Evolutionary conservation across 2,113 vertebrate species (phyloP), one percentile per base, ranked within the genome.

Genomic region (Apteryx mantelli): DNA sequence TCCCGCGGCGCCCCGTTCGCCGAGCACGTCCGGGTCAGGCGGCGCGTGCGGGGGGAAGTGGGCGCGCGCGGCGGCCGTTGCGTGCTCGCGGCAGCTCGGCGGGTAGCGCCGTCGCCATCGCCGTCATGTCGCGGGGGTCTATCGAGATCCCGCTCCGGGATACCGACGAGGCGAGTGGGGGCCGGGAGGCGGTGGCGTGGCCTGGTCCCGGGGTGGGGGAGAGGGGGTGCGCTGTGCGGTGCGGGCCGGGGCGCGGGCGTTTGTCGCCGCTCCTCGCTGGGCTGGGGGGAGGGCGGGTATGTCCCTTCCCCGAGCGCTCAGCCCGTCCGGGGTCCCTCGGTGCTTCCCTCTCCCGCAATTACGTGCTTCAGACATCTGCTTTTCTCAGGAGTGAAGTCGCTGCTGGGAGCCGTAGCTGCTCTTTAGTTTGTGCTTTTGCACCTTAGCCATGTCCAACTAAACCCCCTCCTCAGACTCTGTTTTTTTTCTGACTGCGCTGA

Each of bases 121-220:
- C 77, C 77, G 66, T 24, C 55, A 97, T 97, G 96, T 97, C 95
- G 84, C 96, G 96, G 69, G 96, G 96, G 7, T 96, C 96, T 44
- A 96, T 97, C 11, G 96, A 97, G 93, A 97, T 97, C 81, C 96
- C 96, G 15, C 95, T 97, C 12, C 91, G 96, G 95, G 96, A 97
- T 69, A 97, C 96, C 8, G 95, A 97, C 50, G 96, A 97, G 96
- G 96, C 34, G 89, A 96, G 96, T 94, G 40, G 48, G 89, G 66
- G 30, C 69, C 9, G 82, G 42, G 58, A 30, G 58, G 55, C 12
- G 52, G 63, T 6, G 52, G 86, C 19, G 61, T 36, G 68, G 74
- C 48, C 68, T 65, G 44, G 18, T 32, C 5, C 5, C 2, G 60
- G 60, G 88, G 48, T 11, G 21, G 26, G 25, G 42, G n/a, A 1